Evolutionary conservation across 2,113 vertebrate genomes (phyloP), one percentile per base, ranked within the genome.

Genomic region (Oxyruncus cristatus): DNA sequence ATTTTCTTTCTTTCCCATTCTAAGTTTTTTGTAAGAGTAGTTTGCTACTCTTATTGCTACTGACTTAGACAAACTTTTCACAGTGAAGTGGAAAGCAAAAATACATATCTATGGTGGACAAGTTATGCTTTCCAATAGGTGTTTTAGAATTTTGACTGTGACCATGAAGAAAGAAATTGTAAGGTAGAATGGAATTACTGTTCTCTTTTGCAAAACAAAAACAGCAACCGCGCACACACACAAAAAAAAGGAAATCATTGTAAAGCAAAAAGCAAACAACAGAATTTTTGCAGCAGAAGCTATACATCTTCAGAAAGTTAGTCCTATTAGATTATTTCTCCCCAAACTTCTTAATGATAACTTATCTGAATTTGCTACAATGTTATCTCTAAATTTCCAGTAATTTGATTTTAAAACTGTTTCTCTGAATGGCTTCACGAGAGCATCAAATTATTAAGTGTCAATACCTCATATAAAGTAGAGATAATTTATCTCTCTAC

Each of bases 361-460:
- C 8, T 82, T 91, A 44, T 65, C 70, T 65, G 59, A 92, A 66
- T 92, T 95, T 90, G 22, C 71, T 95, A 89, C 27, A 53, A 41
- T 49, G 65, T 53, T 85, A 56, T 82, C 50, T 95, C 77, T 96
- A 96, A 80, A 96, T 97, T 96, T 97, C 61, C 85, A 83, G 63
- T 47, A 2, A 81, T 83, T 95, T 97, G 73, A 81, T 96, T 95
- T 95, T 85, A 28, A 85, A 88, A 92, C 8, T 35, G 63, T 55
- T 96, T 97, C 35, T 50, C 52, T 42, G 30, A 85, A 97, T 96
- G 33, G 41, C 42, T 97, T 96, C 77, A 94, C 56, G 67, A 94
- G 86, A 96, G 89, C 32, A 81, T 93, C 88, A 94, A 97, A 98
- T 97, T 90, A 97, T 75, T 97, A 96, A 91, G 47, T 94, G 74